Evolutionary conservation across 37 sponge, comb jelly and placozoan genomes (phyloP), one percentile per base, ranked within the genome.

Genomic region (Hormiphora californensis): DNA sequence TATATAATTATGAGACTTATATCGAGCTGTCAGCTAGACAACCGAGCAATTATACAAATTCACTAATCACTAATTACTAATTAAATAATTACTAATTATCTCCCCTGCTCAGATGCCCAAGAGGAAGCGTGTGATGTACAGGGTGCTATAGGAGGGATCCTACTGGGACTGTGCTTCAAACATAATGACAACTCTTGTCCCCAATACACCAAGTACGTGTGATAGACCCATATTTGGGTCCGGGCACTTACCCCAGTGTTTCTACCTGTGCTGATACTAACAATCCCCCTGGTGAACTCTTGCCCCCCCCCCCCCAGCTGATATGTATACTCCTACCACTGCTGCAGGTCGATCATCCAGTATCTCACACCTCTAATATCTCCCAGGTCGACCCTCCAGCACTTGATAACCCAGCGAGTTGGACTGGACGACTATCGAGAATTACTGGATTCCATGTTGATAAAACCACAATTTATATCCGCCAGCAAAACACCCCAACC

Each of bases 131-230:
- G n/a, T n/a, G n/a, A n/a, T n/a, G n/a, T n/a, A n/a, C n/a, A n/a
- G n/a, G n/a, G n/a, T n/a, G n/a, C n/a, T n/a, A n/a, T 73, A 2
- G 81, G 36, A 9, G 81, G 30, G 7, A 40, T 73, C 28, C 44
- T 73, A 22, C 35, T 73, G 46, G 81, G 81, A 7, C 32, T 73
- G 28, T 73, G 81, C 43, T 30, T 73, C 28, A 73, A 73, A 28
- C 43, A 73, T 46, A 73, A 73, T 28, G 81, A 73, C 46, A 73
- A 73, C 27, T 41, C 81, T 11, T 73, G 81, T 17, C 81, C 9
- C 4, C 81, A 73, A 2, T 73, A 73, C 81, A 40, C 81, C 35
- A 73, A 73, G 81, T 73, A n/a, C 40, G 68, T 65, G 21, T n/a
- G n/a, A 49, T 49, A 49, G 15, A 9, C 9, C 53, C 9, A 9